Percentiles rank a stretch among this genome's conserved stretches.
These are phyloP conservation scores for Grallaria varia DNA, from an alignment of 2,113 vertebrate species.

Conservation along the genomic window DNA sequence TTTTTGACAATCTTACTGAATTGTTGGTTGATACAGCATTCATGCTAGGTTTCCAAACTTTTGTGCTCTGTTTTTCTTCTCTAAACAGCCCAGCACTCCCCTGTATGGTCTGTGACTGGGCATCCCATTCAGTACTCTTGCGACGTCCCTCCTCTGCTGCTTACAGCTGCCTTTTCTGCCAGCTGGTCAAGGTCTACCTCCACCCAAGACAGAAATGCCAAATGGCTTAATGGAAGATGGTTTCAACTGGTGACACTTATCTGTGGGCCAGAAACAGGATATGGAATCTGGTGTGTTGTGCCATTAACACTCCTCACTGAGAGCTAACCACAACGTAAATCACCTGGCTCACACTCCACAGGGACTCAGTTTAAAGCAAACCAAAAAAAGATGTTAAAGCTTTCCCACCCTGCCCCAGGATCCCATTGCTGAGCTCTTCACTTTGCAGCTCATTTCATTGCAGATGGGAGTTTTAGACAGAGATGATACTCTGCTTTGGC, in stretches of 20 bases:
- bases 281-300: background rate
- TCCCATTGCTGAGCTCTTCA: background rate
- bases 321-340: slow-evolving; percentile 4
- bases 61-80: background rate
- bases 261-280: background rate
- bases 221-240: background rate
- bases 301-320: background rate
- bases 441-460: background rate
- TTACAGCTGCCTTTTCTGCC: background rate
- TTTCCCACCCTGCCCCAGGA: background rate
- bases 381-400: background rate
- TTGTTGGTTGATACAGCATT: background rate
- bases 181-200: background rate
- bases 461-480: background rate
- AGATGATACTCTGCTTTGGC: background rate
- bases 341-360: background rate
- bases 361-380: background rate
- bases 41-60: background rate
- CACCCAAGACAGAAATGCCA: background rate
- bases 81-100: background rate
- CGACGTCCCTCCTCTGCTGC: background rate
- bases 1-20: background rate
- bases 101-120: background rate
- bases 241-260: background rate
- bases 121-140: background rate